Base-by-base conservation (phyloP, 2,113 vertebrate species). In the Bufo bufo region DNA sequence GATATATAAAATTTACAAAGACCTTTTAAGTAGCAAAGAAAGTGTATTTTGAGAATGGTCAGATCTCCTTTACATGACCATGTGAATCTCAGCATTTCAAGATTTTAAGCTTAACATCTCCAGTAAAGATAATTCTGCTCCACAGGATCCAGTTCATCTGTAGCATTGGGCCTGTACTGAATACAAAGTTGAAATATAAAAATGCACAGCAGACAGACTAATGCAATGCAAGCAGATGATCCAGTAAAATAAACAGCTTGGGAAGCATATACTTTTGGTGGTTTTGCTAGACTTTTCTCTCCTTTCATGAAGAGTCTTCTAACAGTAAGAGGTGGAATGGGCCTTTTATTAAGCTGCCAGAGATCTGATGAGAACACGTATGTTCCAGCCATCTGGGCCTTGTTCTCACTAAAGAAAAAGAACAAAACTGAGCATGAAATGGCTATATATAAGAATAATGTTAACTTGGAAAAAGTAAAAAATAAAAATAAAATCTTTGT, bases 351-450 rank as follows among this genome's bases (percentile, higher is more conserved):
- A 10, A 72, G 54, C 63, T 87, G 17, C 78, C 54, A 87, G 77
- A 74, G 43, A 87, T 87, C 12, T 23, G 86, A 58, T 82, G 52
- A 19, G 33, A 72, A 87, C 80, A 87, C 33, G 80, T 33, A 82
- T 82, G 50, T 82, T 74, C 85, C 65, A 74, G 33, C 19, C 63
- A 82, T 78, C 17, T 82, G 63, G 72, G 86, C 12, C 78, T 49
- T 59, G 52, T 72, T 87, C 50, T 71, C 43, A 23, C n/a, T 54
- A n/a, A 52, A 75, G 72, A 50, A 50, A 47, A 49, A 33, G 8
- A 81, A 7, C 2, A 50, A 82, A 71, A 49, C 65, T 45, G 23
- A 16, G 77, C 79, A 16, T 56, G 66, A 69, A 56, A 43, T 49
- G 9, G 3, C 47, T 49, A 33, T 61, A 87, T 45, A 16, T 58